phyloP scores from a whole-genome alignment of 1,140 invertebrate species.

The Drosophila sp. region DNA sequence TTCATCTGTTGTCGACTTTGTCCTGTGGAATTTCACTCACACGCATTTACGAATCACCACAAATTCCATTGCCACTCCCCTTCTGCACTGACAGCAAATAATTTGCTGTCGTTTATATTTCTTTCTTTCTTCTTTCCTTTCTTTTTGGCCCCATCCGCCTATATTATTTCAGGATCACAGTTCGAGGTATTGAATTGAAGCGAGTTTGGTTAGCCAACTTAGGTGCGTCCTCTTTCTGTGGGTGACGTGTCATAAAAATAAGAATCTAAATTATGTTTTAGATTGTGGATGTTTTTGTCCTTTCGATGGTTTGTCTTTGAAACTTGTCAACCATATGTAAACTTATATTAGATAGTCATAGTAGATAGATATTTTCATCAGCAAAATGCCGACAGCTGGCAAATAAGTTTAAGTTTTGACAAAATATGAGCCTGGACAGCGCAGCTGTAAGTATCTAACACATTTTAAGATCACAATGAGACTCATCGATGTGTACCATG shows the following conservation, averaged over 20 bases:
- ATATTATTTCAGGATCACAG: slow-evolving; percentile 48
- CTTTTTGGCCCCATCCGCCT: slow-evolving; percentile 23
- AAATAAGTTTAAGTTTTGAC: too few relatives aligned
- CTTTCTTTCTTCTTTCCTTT: slow-evolving; percentile 12
- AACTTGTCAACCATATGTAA: too few relatives aligned
- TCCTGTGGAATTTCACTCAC: slow-evolving; percentile 51
- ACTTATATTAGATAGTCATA: too few relatives aligned
- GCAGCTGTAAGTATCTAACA: neutral
- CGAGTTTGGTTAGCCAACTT: slow-evolving; percentile 14
- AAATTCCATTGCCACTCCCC: slow-evolving; percentile 24
- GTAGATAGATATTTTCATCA: too few relatives aligned
- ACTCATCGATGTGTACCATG: neutral
- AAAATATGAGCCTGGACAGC: too few relatives aligned
- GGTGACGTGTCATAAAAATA: slow-evolving; percentile 36
- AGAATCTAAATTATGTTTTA: slow-evolving; percentile 42
- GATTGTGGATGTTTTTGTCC: neutral
- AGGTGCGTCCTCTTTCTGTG: slow-evolving; percentile 28
- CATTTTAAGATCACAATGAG: neutral
- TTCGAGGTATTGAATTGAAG: slow-evolving; percentile 6
- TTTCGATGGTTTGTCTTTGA: too few relatives aligned
- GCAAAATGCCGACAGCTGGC: too few relatives aligned
- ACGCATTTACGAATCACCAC: slow-evolving; percentile 33
- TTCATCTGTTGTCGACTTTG: slow-evolving; percentile 54
- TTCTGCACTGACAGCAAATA: slow-evolving; percentile 60
- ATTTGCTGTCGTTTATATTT: slow-evolving; percentile 65